Percentiles rank a stretch among this genome's conserved stretches.
Conservation (phyloP, 2,113 vertebrate genomes). For the Dicaeum eximium region DNA sequence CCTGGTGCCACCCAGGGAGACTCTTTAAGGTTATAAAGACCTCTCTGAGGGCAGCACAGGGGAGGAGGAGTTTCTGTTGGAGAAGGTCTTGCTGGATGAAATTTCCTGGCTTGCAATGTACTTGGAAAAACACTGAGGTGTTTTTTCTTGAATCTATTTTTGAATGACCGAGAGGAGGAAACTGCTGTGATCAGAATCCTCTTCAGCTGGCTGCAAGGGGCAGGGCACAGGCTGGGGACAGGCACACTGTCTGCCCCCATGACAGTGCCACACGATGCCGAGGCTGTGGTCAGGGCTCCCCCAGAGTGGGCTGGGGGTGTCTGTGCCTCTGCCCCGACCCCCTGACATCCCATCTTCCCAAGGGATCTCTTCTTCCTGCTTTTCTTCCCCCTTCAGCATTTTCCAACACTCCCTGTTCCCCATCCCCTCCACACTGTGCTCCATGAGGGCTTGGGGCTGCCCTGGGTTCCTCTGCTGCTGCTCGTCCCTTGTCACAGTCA, state of each 20-base stretch:
- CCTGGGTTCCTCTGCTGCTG: neutral
- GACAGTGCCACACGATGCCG: fast-evolving
- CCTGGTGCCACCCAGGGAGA: neutral
- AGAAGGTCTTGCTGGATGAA: neutral
- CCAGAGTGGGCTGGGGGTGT: neutral
- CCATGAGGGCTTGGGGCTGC: neutral
- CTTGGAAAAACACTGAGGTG: neutral
- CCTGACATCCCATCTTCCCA: neutral
- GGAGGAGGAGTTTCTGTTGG: neutral
- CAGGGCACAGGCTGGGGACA: neutral
- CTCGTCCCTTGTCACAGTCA: fast-evolving
- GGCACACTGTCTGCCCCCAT: no score
- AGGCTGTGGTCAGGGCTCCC: neutral
- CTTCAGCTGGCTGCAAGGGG: neutral
- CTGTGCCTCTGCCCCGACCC: neutral
- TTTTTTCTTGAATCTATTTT: slow-evolving; percentile 26
- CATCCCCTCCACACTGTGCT: neutral
- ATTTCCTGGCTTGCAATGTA: neutral
- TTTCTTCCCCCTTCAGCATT: neutral
- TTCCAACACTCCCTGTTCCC: neutral
- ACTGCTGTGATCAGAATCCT: neutral
- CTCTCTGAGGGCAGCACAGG: neutral
- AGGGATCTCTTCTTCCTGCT: neutral
- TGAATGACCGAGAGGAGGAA: neutral
- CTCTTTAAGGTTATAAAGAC: neutral